Evolutionary conservation across 1,140 invertebrate genomes (phyloP).

Genomic region (Sinonovacula constricta): DNA sequence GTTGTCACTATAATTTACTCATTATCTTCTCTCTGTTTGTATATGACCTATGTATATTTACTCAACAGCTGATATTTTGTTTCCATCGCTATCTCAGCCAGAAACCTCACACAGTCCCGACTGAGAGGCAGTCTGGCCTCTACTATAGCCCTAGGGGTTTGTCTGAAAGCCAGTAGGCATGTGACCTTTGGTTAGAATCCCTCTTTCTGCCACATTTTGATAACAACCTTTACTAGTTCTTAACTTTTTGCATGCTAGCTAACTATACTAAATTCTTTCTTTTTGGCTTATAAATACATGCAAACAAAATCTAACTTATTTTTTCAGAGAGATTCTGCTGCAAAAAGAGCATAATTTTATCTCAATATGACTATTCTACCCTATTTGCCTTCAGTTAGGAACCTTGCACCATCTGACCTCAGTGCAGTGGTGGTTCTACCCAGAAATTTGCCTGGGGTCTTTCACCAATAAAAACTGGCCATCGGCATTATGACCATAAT

Average conservation of each 20-base stretch:
- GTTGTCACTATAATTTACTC: slow-evolving; percentile 27
- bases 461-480: no score
- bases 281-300: no score
- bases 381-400: no score
- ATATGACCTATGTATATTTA: slow-evolving; percentile 36
- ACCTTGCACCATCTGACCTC: no score
- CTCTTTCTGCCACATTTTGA: neutral
- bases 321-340: no score
- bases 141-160: neutral
- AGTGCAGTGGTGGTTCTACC: no score
- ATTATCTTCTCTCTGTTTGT: slow-evolving; percentile 15
- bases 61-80: slow-evolving; percentile 11
- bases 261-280: no score
- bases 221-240: neutral
- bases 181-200: neutral
- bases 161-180: neutral
- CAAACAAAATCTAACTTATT: neutral
- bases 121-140: neutral
- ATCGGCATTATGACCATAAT: no score
- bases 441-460: no score
- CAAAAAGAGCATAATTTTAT: no score
- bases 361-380: no score
- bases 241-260: neutral
- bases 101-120: neutral
- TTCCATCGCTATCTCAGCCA: neutral